A percentile compares a stretch with the other conserved stretches of the same genome.
Evolutionary conservation across 2,888 invertebrate species (phyloP).

Genomic region (Nephrotoma appendiculata): DNA sequence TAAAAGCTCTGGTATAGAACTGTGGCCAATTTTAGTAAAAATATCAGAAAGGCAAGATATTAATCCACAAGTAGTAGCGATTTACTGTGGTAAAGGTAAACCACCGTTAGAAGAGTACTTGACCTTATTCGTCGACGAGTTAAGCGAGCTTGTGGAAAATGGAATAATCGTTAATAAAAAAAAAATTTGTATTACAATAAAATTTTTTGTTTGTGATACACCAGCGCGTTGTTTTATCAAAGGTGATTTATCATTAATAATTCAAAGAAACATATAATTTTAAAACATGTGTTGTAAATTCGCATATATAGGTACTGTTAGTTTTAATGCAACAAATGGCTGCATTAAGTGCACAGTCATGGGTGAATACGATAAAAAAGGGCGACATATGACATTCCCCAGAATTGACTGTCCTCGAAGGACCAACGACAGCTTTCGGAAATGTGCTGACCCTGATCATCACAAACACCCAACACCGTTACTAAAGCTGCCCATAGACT

Average conservation of each 20-base stretch:
- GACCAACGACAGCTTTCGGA: too few species aligned
- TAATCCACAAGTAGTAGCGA: not conserved
- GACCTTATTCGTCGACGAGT: not conserved
- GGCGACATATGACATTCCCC: slow-evolving; percentile 13
- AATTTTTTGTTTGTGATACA: slow-evolving; percentile 4
- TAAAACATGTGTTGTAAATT: too few species aligned
- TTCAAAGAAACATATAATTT: too few species aligned
- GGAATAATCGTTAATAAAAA: not conserved
- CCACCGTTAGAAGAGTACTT: not conserved
- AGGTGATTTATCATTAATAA: too few species aligned
- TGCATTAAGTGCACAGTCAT: slow-evolving; percentile 8
- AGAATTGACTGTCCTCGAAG: slow-evolving; percentile 8
- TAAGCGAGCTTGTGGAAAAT: not conserved
- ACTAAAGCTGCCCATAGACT: slow-evolving; percentile 13
- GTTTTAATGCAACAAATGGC: slow-evolving; percentile 15
- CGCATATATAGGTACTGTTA: not conserved
- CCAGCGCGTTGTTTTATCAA: not conserved
- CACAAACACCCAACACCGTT: not conserved
- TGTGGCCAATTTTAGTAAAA: not conserved
- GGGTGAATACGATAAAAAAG: slow-evolving; percentile 12
- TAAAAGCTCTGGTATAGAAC: not conserved
- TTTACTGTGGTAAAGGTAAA: not conserved
- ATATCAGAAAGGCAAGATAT: not conserved
- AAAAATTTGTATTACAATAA: not conserved
- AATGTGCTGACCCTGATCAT: not conserved